Conservation (phyloP, 2,113 vertebrate species). For the Anolis carolinensis region DNA sequence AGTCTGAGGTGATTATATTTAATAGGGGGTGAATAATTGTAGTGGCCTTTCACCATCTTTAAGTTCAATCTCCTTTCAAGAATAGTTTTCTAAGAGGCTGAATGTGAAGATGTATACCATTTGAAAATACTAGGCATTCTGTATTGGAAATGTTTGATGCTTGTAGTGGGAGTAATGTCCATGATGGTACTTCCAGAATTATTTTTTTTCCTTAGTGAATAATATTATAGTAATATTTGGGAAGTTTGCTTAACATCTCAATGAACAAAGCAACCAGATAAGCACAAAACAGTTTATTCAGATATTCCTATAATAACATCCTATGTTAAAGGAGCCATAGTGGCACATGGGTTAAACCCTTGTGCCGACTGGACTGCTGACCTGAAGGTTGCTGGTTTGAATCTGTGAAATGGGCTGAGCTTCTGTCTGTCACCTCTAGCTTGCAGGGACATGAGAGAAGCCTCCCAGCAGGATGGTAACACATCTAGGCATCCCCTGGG, state of each 20-base stretch:
- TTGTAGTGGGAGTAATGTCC: background rate
- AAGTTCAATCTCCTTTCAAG: background rate
- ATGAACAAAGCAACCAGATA: background rate
- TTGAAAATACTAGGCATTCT: background rate
- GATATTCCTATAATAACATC: background rate
- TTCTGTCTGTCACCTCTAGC: too few relatives aligned
- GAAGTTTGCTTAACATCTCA: background rate
- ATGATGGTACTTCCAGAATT: background rate
- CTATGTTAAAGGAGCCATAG: too few relatives aligned
- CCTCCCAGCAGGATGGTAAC: too few relatives aligned
- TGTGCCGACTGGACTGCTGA: too few relatives aligned
- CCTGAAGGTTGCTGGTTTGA: too few relatives aligned
- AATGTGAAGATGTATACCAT: background rate
- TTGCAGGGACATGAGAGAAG: too few relatives aligned
- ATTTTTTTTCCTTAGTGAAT: background rate
- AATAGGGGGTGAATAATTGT: background rate
- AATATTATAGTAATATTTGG: background rate
- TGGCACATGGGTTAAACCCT: too few relatives aligned
- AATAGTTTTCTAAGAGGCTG: background rate
- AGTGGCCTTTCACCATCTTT: background rate
- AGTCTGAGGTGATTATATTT: background rate
- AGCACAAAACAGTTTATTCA: background rate
- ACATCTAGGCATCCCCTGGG: too few relatives aligned
- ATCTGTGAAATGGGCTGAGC: too few relatives aligned
- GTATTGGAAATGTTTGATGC: background rate